Base-by-base conservation (phyloP, 2,888 invertebrate species). In the Eugnorisma glareosa region DNA sequence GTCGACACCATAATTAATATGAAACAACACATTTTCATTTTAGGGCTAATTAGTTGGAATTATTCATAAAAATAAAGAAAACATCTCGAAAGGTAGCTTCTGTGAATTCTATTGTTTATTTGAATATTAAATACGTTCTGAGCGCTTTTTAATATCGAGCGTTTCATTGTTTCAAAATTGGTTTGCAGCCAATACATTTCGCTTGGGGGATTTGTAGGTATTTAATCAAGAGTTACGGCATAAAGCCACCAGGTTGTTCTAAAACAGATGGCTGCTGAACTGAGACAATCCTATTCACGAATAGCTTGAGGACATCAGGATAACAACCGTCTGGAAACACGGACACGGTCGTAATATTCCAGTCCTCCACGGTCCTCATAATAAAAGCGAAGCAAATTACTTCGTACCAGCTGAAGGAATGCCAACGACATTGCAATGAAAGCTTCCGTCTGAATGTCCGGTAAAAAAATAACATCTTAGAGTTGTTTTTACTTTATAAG, bases 1-100 rank as follows among this genome's bases (percentile, higher is more conserved):
- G 83, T 86, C 83, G 75, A 77, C 86, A 86, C 78, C 78, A 83
- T 83, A 80, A 81, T 86, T 83, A 81, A 73, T 74, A 79, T 69
- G 48, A 84, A 84, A 83, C 77, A 72, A 82, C 73, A 81, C 54
- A 79, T 67, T 81, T 84, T 84, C 40, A 21, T 79, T 80, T 73
- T 54, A 45, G 48, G 59, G 45, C 67, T 82, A 83, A 88, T 82
- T 82, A 75, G 45, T 67, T 35, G 59, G 79, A 83, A 88, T 88
- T 81, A 86, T 88, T 86, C 83, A 88, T 88, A 68, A 81, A 79
- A 77, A 75, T 67, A 54, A 77, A 75, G 71, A 57, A 73, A 81
- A 67, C 40, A 67, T 84, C 54, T 68, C 51, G n/a, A 71, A 68
- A 61, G 48, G 67, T 71, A n/a, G 57, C 67, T 61, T 48, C 37